Base-by-base conservation (phyloP, 2,113 vertebrate species). In the Eonycteris spelaea region DNA sequence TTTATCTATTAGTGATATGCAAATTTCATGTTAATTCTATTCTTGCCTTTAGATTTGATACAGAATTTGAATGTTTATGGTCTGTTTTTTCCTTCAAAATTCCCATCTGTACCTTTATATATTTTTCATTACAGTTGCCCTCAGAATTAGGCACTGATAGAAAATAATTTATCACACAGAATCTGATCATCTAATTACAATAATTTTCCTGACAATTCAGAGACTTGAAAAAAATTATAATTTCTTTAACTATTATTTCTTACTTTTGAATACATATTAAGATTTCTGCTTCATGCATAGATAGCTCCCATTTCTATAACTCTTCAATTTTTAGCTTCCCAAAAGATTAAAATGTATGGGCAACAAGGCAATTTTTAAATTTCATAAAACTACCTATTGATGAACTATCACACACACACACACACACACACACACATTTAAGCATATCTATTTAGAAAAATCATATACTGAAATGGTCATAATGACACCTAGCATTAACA, bases 21-120 rank as follows among this genome's bases (percentile, higher is more conserved):
- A 97, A 91, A 95, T 95, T 71, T 77, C 45, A 90, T 92, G 83
- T 63, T 90, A 95, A 91, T 93, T 95, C 89, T 73, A 91, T 96
- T 92, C 61, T 92, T 83, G 61, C 35, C 33, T 91, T 97, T 96
- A 94, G 67, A 92, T 91, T 40, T 91, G 33, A 96, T 68, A 85
- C 6, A 80, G 48, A 78, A 45, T 75, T 79, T 94, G 85, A 84
- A 93, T 91, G 77, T 71, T 96, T 91, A 88, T 93, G 30, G 51
- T 78, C 26, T 86, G n/a, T 77, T 88, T 95, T 95, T 30, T 84
- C 88, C 92, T 96, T 96, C 73, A 85, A 93, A 93, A 91, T 82
- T 45, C 53, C 65, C 40, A 94, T 90, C 89, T 97, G 95, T 93
- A 94, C 26, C 86, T 89, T 30, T 6, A 68, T 14, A 94, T 18